These are phyloP conservation scores for Rhizoglyphus robini DNA, from an alignment of 1,140 invertebrate genomes.

Conservation along the genomic window DNA sequence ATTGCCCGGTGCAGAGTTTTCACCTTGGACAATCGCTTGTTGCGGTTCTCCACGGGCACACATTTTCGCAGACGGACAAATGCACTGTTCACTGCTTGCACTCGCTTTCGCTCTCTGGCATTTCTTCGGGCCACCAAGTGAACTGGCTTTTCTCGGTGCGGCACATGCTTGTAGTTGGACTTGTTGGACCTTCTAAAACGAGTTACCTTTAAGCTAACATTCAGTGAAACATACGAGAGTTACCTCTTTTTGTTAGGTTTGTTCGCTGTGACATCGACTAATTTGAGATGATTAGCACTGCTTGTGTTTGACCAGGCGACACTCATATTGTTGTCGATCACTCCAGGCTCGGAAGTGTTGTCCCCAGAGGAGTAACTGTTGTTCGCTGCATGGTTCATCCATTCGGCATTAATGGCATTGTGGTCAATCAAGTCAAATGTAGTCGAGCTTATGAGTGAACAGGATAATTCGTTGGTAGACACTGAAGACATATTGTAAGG, in stretches of 20 bases:
- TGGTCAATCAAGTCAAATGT: neutral
- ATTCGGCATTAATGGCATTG: neutral
- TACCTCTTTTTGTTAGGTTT: conserved; percentile 2
- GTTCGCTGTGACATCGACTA: neutral
- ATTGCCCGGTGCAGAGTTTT: conserved; percentile 34
- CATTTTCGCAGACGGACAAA: conserved; percentile 38
- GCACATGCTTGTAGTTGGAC: conserved; percentile 32
- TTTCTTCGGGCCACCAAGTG: conserved; percentile 43
- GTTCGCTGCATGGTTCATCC: neutral
- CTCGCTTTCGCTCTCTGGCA: conserved; percentile 41
- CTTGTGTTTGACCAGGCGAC: neutral
- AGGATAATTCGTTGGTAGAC: neutral
- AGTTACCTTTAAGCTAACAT: neutral
- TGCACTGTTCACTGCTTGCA: conserved; percentile 43
- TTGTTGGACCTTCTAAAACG: conserved; percentile 19
- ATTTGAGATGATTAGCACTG: neutral
- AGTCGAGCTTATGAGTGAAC: neutral
- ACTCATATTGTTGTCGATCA: neutral
- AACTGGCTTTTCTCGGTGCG: conserved; percentile 37
- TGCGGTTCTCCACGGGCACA: conserved; percentile 34
- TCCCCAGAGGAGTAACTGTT: neutral
- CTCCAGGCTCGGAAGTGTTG: neutral
- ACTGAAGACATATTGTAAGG: neutral
- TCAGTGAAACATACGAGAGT: neutral
- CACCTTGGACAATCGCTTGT: conserved; percentile 34